Percentiles rank a stretch among this genome's conserved stretches.
Conservation (phyloP, 2,797 vertebrate genomes). For the Enteromius fasciolatus region DNA sequence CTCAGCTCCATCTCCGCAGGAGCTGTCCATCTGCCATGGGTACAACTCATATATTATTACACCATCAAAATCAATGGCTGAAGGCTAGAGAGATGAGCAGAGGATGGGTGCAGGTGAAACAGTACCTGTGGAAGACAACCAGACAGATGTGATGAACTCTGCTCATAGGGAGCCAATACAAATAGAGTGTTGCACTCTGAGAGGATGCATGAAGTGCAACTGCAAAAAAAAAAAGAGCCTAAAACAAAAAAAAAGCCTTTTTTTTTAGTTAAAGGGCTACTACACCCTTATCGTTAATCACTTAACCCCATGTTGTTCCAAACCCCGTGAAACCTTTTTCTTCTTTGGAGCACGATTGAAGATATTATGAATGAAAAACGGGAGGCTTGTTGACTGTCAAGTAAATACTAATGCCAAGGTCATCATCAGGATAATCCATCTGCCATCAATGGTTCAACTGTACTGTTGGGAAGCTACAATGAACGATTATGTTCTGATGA, state of each 20-base stretch:
- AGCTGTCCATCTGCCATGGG: constrained; percentile 49
- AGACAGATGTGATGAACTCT: background rate
- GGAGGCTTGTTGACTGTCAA: too few species aligned
- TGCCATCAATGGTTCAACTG: too few species aligned
- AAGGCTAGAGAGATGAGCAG: constrained; percentile 23
- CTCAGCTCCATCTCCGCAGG: constrained; percentile 13
- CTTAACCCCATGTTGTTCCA: too few species aligned
- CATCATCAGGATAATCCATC: too few species aligned
- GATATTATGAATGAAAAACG: too few species aligned
- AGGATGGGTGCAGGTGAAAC: constrained; percentile 11
- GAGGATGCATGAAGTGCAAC: background rate
- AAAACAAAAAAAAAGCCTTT: background rate
- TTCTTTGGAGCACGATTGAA: too few species aligned
- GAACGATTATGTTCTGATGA: background rate
- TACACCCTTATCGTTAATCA: too few species aligned
- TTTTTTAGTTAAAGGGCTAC: background rate
- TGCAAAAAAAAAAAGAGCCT: background rate
- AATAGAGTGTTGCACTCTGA: background rate
- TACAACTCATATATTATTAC: constrained; percentile 37
- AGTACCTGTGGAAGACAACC: background rate
- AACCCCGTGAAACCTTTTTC: too few species aligned
- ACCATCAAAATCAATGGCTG: constrained; percentile 44
- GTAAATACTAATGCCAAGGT: too few species aligned
- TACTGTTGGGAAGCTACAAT: too few species aligned
- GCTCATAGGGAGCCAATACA: constrained; percentile 4